Evolutionary conservation across 2,797 vertebrate genomes (phyloP), one percentile per base, ranked within the genome.

Genomic region (Myotis vivesi): DNA sequence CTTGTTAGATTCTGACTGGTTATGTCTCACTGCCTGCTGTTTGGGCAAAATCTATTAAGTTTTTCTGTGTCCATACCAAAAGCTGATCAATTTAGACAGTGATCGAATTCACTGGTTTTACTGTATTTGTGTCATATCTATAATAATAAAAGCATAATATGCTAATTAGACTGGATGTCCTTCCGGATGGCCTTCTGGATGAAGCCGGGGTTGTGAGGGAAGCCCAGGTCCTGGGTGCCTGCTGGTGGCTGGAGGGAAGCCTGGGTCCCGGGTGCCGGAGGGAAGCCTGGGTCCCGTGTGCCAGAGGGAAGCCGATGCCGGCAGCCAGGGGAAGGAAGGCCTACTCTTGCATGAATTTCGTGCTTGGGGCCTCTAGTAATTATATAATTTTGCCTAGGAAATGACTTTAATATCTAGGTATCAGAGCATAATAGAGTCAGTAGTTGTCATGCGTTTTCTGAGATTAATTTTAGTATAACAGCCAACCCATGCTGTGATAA

Each of bases 381-480:
- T 62, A 80, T 86, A 11, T 66, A 89, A 91, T 85, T 91, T 84
- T 85, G 55, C 23, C 41, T 83, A 38, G 38, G 33, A 92, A 95
- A 64, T 96, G 51, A 71, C 77, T 85, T 93, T 75, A 75, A 19
- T 88, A 73, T 83, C 84, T 49, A 71, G 68, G 19, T 75, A 89
- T 87, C 73, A 91, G n/a, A 94, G 30, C 36, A 68, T 44, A 91
- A 57, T 76, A 82, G 75, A 88, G 28, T 38, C 44, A 94, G 25
- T 81, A 62, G 64, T 90, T 92, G 57, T 94, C 76, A 49, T 73
- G 71, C 49, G n/a, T 73, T 69, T 95, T 96, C 72, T 83, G 87
- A 87, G 53, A 72, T 77, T 82, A 91, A 87, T 80, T 36, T 94
- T 89, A 53, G 38, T 84, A 41, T 72, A 86, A 76, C 16, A 94